Evolutionary conservation across 2,888 invertebrate genomes (phyloP), one percentile per base, ranked within the genome.

Genomic region (Lagria hirta): DNA sequence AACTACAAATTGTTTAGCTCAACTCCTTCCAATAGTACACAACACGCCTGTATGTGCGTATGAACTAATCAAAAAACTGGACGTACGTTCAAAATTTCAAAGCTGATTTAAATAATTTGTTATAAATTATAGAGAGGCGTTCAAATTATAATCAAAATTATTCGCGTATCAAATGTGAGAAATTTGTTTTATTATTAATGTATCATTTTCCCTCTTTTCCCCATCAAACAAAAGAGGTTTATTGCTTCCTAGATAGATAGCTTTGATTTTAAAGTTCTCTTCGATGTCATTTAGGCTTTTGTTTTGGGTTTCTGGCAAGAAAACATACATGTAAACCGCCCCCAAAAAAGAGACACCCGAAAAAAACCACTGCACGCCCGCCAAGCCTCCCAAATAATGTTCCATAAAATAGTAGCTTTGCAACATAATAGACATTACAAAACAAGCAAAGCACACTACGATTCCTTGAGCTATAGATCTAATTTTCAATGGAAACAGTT

Each of bases 401-500:
- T 60, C 53, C 21, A 71, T 40, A 6, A 54, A 46, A 21, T 60
- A 34, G 54, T 77, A 78, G 35, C 69, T 71, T 52, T 78, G 76
- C 3, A 79, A 69, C 1, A 77, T 73, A 1, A 70, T 62, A 55
- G 78, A 79, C 77, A 79, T 77, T 1, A 77, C 60, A 12, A 77
- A 48, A 52, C 78, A 76, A 0, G 76, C 78, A 51, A 75, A 65
- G 10, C 74, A 73, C 53, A 75, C 75, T 16, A 74, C 70, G 33
- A 78, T 66, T 4, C 78, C 75, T 48, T 78, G 77, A 0, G 77
- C 78, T 11, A 78, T 62, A 3, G 77, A 77, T 5, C 79, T 70
- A 22, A 79, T 78, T 42, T 78, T 76, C 1, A 75, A 67, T 0
- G 78, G 78, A 54, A 77, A 79, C 6, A 79, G 61, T 65, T 79